A percentile compares a stretch with the other conserved stretches of the same genome.
phyloP scores from a whole-genome alignment of 1,140 invertebrate genomes.

The Apolygus lucorum region DNA sequence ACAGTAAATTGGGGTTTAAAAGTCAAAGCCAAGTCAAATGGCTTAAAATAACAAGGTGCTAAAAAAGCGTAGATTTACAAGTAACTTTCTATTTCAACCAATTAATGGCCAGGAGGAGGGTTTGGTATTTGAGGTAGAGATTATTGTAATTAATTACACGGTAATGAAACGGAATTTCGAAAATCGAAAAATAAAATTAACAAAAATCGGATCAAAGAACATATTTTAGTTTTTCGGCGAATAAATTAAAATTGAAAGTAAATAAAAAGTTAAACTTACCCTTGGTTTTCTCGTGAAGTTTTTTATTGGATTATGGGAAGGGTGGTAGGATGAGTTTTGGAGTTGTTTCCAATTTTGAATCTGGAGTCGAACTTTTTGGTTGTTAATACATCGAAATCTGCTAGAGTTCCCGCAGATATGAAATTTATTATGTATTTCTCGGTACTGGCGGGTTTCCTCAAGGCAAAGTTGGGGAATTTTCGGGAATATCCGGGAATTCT shows the following conservation, averaged over 20 bases:
- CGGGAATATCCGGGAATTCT: background rate
- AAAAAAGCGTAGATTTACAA: background rate
- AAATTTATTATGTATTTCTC: too few relatives aligned
- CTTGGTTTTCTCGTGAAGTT: conserved; percentile 6
- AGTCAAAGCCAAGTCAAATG: background rate
- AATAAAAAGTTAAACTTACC: background rate
- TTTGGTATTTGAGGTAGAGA: conserved; percentile 13
- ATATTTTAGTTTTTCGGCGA: background rate
- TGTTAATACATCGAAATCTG: background rate
- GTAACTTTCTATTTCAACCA: background rate
- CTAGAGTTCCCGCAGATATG: background rate
- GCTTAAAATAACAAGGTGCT: background rate
- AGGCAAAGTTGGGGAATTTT: background rate
- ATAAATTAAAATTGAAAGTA: background rate
- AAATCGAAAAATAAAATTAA: background rate
- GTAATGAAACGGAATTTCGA: background rate
- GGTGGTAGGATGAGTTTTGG: background rate
- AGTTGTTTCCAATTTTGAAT: background rate
- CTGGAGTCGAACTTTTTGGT: background rate
- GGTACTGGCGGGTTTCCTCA: too few relatives aligned
- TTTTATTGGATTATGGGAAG: too few relatives aligned
- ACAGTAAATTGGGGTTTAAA: background rate
- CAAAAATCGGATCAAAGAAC: background rate
- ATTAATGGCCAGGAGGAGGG: background rate
- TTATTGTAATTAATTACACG: background rate